These are phyloP conservation scores for Polia nebulosa DNA, from an alignment of 2,888 invertebrate genomes.

Conservation along the genomic window DNA sequence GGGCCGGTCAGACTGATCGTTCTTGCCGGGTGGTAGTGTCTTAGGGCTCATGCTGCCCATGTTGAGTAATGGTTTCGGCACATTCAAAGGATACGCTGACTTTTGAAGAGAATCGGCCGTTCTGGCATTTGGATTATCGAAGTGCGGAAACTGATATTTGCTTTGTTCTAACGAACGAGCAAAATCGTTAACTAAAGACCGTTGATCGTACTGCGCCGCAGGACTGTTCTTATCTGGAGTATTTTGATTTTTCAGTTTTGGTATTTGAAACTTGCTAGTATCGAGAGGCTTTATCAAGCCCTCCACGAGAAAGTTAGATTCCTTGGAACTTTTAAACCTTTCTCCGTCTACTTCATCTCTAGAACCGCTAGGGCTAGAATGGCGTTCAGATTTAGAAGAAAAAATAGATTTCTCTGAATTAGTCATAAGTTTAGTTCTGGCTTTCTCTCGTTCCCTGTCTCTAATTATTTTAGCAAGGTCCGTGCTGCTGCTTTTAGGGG, in stretches of 20 bases:
- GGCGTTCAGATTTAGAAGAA: slow-evolving; percentile 91
- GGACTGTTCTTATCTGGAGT: slow-evolving; percentile 88
- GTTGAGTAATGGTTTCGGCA: slow-evolving; percentile 87
- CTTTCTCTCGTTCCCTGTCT: slow-evolving; percentile 91
- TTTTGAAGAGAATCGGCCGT: slow-evolving; percentile 84
- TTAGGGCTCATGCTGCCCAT: slow-evolving; percentile 88
- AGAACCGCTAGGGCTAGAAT: slow-evolving; percentile 92
- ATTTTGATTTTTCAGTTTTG: slow-evolving; percentile 92
- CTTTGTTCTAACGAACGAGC: slow-evolving; percentile 84
- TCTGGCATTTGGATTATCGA: slow-evolving; percentile 80
- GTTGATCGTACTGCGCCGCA: slow-evolving; percentile 83
- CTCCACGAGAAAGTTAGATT: slow-evolving; percentile 93
- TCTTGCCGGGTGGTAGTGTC: slow-evolving; percentile 78
- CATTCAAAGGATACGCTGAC: slow-evolving; percentile 85
- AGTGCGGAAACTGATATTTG: slow-evolving; percentile 87
- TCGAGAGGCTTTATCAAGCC: slow-evolving; percentile 95
- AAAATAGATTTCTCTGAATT: slow-evolving; percentile 93
- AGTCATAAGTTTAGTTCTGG: slow-evolving; percentile 91
- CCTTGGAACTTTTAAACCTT: slow-evolving; percentile 92
- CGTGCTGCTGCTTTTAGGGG: slow-evolving; percentile 91
- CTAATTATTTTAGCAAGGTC: slow-evolving; percentile 91
- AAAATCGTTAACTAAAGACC: slow-evolving; percentile 87
- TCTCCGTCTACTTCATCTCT: slow-evolving; percentile 93
- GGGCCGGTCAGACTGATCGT: slow-evolving; percentile 80
- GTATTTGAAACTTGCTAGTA: slow-evolving; percentile 96